These are phyloP conservation scores for Aurelia aurita DNA, from an alignment of 30 jellyfish, hydroid and myxozoan genomes.

Conservation along the genomic window DNA sequence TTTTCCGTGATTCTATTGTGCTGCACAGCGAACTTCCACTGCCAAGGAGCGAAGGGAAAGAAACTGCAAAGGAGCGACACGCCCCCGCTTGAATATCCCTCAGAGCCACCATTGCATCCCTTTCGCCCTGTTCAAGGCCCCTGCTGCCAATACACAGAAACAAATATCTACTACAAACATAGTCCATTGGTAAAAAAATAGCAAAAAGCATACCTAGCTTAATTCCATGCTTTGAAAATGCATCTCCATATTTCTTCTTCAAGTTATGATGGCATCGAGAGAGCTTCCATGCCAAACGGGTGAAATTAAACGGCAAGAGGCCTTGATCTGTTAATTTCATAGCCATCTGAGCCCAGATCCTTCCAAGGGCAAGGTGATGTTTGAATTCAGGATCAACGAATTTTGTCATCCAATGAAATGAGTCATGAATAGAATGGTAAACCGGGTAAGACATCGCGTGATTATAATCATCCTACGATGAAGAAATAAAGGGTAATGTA, in stretches of 20 bases:
- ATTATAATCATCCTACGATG: constrained; percentile 54
- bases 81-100: too few relatives aligned
- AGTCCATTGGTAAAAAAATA: background rate
- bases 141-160: too few relatives aligned
- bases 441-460: constrained; percentile 73
- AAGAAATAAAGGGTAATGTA: too few relatives aligned
- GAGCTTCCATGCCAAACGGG: constrained; percentile 63
- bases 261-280: constrained; percentile 41
- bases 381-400: constrained; percentile 75
- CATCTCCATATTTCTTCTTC: constrained; percentile 28
- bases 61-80: too few relatives aligned
- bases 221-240: constrained; percentile 22
- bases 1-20: too few relatives aligned
- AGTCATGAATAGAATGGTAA: constrained; percentile 82
- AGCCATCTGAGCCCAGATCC: constrained; percentile 68
- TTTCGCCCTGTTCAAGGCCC: too few relatives aligned
- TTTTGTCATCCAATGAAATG: constrained; percentile 66
- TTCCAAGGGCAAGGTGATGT: constrained; percentile 71
- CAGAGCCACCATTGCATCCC: too few relatives aligned
- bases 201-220: constrained; percentile 27
- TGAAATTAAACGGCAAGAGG: constrained; percentile 70
- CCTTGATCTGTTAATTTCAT: constrained; percentile 52
- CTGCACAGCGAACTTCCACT: too few relatives aligned
- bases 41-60: too few relatives aligned
- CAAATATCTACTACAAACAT: too few relatives aligned